Conservation (phyloP, 1,140 invertebrate genomes). For the Calosoma granatense region DNA sequence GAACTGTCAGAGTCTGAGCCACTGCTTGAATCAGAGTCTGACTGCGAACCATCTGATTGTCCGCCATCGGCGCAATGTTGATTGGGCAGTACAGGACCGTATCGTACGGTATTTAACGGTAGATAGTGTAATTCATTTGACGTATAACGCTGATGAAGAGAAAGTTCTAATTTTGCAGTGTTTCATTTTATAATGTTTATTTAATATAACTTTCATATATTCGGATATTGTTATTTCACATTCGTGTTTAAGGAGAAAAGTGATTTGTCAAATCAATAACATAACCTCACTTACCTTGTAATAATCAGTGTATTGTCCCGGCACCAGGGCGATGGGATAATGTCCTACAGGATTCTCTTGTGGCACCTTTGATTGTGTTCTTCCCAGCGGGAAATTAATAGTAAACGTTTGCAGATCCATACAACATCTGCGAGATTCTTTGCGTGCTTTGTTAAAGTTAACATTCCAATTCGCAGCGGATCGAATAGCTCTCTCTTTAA, state of each 20-base stretch:
- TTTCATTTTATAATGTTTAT: not conserved
- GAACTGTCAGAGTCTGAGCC: conserved; percentile 26
- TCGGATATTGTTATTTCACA: not conserved
- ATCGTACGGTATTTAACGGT: conserved; percentile 83
- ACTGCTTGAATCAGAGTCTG: conserved; percentile 38
- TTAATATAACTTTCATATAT: not conserved
- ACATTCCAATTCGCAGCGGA: conserved; percentile 84
- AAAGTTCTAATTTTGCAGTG: not conserved
- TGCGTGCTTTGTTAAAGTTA: conserved; percentile 65
- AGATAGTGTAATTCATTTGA: conserved; percentile 64
- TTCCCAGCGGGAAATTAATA: conserved; percentile 35
- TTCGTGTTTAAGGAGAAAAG: not conserved
- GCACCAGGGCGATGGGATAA: conserved; percentile 85
- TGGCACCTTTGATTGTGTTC: conserved; percentile 34
- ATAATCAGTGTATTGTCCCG: conserved; percentile 85
- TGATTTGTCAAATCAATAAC: conserved; percentile 1
- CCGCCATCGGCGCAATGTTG: conserved; percentile 33
- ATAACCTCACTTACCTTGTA: conserved; percentile 52
- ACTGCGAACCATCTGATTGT: conserved; percentile 44
- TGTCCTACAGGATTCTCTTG: conserved; percentile 38
- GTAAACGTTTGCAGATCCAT: conserved; percentile 61
- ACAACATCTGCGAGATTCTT: conserved; percentile 54
- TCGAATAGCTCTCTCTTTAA: conserved; percentile 75
- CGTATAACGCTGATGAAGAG: conserved; percentile 46
- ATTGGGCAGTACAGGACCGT: conserved; percentile 46